These are phyloP conservation scores for Dermolepida albohirtum DNA, from an alignment of 2,888 invertebrate species.

Conservation along the genomic window DNA sequence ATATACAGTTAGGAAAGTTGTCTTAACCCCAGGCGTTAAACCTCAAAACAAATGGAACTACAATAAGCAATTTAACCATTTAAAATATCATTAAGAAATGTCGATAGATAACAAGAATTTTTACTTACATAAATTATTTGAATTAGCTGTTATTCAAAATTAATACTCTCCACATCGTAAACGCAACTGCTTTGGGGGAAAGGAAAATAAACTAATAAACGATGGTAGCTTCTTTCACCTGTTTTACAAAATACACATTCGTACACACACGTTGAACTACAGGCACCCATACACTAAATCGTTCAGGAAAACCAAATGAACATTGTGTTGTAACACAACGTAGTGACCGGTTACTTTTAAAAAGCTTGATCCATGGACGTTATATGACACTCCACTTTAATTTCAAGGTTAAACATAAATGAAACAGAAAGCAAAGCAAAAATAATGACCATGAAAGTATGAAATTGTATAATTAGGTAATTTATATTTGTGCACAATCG, in stretches of 20 bases:
- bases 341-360: constrained; percentile 35
- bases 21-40: constrained; percentile 22
- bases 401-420: constrained; percentile 23
- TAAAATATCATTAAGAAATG: neutral
- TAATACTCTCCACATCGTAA: constrained; percentile 1
- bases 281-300: neutral
- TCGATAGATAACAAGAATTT: neutral
- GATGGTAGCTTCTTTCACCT: too few species aligned
- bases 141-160: constrained; percentile 16
- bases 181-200: neutral
- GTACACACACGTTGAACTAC: too few species aligned
- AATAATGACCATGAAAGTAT: neutral
- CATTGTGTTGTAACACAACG: constrained; percentile 20
- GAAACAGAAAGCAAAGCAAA: constrained; percentile 29
- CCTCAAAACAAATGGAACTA: neutral
- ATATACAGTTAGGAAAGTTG: constrained; percentile 34
- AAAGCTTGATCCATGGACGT: constrained; percentile 18
- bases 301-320: constrained; percentile 8
- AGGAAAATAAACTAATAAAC: constrained; percentile 4
- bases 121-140: constrained; percentile 5
- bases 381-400: constrained; percentile 19
- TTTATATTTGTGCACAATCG: neutral
- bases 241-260: too few species aligned
- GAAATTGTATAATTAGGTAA: too few species aligned
- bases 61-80: neutral